Conservation (phyloP, 2,113 vertebrate species). For the Chloebia gouldiae region DNA sequence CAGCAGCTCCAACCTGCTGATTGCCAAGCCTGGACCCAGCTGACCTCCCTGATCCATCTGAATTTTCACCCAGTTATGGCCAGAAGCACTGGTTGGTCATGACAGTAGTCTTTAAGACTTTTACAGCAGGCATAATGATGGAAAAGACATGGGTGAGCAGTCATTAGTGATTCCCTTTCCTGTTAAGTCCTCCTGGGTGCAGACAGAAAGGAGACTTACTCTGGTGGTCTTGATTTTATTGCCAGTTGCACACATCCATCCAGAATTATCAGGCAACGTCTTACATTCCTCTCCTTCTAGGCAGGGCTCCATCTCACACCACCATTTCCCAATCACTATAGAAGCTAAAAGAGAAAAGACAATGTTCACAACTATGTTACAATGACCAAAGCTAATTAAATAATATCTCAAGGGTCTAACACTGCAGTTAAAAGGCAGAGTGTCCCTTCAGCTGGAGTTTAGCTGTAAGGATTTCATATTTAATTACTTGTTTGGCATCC, state of each 20-base stretch:
- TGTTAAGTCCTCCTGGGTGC: not conserved
- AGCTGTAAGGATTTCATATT: not conserved
- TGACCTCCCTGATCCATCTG: not conserved
- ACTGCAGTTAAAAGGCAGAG: not conserved
- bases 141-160: not conserved
- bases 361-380: not conserved
- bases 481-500: not conserved
- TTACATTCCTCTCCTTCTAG: constrained; percentile 97
- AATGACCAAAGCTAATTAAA: not conserved
- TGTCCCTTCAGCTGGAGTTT: not conserved
- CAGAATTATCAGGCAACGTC: constrained; percentile 95
- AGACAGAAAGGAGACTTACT: constrained; percentile 78
- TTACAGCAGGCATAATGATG: not conserved
- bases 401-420: not conserved
- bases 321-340: constrained; percentile 98
- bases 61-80: not conserved
- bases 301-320: constrained; percentile 98
- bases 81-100: not conserved
- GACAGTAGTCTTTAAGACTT: not conserved
- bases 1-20: not conserved
- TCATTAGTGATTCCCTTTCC: not conserved
- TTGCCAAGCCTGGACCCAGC: not conserved
- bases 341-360: constrained; percentile 80
- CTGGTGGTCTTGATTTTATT: constrained; percentile 99
- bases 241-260: constrained; percentile 97